phyloP scores from a whole-genome alignment of 2,888 invertebrate genomes.

The Agrotis exclamationis region DNA sequence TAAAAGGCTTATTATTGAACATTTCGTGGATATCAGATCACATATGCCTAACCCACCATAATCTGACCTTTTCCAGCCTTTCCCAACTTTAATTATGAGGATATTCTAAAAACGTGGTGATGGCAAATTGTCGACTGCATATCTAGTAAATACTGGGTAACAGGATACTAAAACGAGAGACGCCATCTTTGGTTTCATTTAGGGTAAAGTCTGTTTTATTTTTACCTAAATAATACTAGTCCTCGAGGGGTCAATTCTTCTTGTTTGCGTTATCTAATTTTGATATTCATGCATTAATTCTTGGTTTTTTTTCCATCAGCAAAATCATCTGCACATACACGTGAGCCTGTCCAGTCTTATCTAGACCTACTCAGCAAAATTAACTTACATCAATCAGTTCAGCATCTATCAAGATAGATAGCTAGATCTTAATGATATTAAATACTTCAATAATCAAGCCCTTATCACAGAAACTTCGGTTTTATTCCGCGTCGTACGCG shows the following conservation, averaged over 20 bases:
- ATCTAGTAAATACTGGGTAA: not conserved
- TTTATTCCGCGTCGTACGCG: constrained; percentile 25
- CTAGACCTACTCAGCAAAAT: constrained; percentile 1
- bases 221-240: not conserved
- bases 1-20: not conserved
- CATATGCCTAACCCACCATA: not conserved
- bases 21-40: not conserved
- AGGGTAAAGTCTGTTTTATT: not conserved
- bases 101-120: no score
- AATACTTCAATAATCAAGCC: constrained; percentile 1
- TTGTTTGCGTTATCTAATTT: not conserved
- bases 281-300: no score
- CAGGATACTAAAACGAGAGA: not conserved
- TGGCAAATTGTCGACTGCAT: no score
- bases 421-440: constrained; percentile 24
- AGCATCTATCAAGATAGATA: constrained; percentile 23
- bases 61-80: not conserved
- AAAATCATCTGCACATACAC: not conserved
- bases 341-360: constrained; percentile 18
- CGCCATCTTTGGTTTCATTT: not conserved
- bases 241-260: not conserved
- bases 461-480: constrained; percentile 15
- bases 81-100: not conserved
- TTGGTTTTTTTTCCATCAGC: no score
- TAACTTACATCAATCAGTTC: not conserved